phyloP scores from a whole-genome alignment of 2,113 vertebrate genomes.

The Thymallus thymallus region DNA sequence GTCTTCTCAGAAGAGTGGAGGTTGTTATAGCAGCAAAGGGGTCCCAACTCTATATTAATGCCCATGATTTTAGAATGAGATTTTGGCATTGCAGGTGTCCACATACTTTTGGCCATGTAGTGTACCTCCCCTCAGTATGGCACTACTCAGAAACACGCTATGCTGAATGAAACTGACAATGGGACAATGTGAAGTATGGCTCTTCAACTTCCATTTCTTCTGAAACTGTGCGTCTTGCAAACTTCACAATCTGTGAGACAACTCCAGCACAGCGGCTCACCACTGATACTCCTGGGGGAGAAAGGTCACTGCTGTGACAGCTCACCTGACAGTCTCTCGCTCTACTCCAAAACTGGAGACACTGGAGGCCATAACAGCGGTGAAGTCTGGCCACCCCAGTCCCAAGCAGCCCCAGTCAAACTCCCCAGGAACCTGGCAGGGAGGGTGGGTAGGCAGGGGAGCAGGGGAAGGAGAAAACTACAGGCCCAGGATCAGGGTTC shows the following conservation, averaged over 20 bases:
- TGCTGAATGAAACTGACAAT: not conserved
- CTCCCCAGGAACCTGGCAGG: slow-evolving; percentile 63
- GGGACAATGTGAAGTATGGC: not conserved
- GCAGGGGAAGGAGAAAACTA: slow-evolving; percentile 49
- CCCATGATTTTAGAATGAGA: no score
- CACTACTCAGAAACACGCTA: no score
- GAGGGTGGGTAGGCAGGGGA: slow-evolving; percentile 50
- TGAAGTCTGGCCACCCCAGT: slow-evolving; percentile 57
- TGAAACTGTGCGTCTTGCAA: slow-evolving; percentile 1
- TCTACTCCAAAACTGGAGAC: slow-evolving; percentile 65
- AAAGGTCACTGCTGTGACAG: slow-evolving; percentile 68
- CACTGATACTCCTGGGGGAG: slow-evolving; percentile 57
- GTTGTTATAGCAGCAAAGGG: no score
- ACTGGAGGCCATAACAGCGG: slow-evolving; percentile 56
- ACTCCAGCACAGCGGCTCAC: slow-evolving; percentile 44
- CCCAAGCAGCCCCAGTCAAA: slow-evolving; percentile 18
- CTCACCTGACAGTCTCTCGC: slow-evolving; percentile 52
- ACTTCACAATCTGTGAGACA: slow-evolving; percentile 31
- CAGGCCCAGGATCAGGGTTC: slow-evolving; percentile 61
- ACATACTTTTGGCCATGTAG: no score
- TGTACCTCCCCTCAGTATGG: no score
- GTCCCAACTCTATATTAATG: no score
- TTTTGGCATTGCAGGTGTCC: no score
- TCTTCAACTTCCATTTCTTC: not conserved
- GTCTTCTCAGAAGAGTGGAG: no score